Evolutionary conservation across 1,140 invertebrate species (phyloP), one percentile per base, ranked within the genome.

Genomic region (Drosophila tropicalis): DNA sequence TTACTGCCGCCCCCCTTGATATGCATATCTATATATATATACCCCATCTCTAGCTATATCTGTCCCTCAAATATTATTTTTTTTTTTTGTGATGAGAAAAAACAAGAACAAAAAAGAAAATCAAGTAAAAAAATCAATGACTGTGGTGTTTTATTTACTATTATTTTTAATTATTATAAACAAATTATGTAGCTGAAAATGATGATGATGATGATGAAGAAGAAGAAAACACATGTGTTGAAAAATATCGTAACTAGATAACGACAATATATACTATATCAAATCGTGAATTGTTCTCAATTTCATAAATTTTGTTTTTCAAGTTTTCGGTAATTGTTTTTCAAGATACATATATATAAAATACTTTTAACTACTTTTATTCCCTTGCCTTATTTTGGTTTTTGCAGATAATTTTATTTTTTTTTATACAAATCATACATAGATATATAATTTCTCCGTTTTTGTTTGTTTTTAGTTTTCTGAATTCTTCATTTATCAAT

Each of bases 121-220:
- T 17, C n/a, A 57, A 29, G 68, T 76, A 72, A 79, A 81, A 29
- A 76, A 90, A 76, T 81, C 79, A 86, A 51, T 89, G 89, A 91
- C 90, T 91, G 89, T 91, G 89, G 90, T 91, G 89, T 91, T 89
- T 91, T 89, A 85, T 79, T 86, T 90, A 91, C 90, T 91, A 91
- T 90, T 87, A 89, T 79, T 84, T 87, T 86, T 89, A 83, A 86
- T 75, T 86, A 82, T 76, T 79, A 73, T 86, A 87, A 79, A 70
- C 54, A 39, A 85, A 67, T 40, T 83, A 76, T 39, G 19, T 62
- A 70, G 64, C 62, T 32, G 54, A 76, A 58, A 58, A 41, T 29
- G 5, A 29, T 29, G 29, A 29, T 29, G 13, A 55, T 39, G 13
- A 39, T 39, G 58, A 58, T 51, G 64, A 60, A 40, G 39, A 75